Conservation (phyloP, 2,113 vertebrate species). For the Pantherophis guttatus region DNA sequence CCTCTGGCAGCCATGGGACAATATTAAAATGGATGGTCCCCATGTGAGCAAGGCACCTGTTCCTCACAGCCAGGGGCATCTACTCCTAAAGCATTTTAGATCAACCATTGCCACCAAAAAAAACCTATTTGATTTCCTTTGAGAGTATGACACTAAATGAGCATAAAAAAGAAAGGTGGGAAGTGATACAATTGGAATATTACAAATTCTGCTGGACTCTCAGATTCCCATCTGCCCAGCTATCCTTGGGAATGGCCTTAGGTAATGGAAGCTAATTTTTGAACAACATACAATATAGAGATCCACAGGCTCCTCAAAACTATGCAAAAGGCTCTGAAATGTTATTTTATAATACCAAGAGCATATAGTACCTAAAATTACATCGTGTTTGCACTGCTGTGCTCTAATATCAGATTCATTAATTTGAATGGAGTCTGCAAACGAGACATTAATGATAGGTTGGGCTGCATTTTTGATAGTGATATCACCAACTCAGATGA, state of each 20-base stretch:
- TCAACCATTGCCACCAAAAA: too few relatives aligned
- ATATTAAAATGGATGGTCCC: not conserved
- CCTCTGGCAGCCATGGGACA: not conserved
- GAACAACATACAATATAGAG: not conserved
- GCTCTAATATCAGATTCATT: not conserved
- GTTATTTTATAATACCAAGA: not conserved
- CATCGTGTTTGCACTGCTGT: not conserved
- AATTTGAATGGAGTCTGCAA: not conserved
- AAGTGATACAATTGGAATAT: too few relatives aligned
- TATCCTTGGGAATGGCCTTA: too few relatives aligned
- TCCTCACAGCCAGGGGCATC: not conserved
- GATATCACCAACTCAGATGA: not conserved
- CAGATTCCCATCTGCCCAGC: too few relatives aligned
- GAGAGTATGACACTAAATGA: too few relatives aligned
- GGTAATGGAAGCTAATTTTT: not conserved
- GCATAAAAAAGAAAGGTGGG: too few relatives aligned
- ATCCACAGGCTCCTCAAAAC: not conserved
- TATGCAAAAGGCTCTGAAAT: not conserved
- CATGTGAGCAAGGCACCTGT: not conserved
- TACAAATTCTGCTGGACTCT: too few relatives aligned
- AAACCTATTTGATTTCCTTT: too few relatives aligned
- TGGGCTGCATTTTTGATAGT: not conserved
- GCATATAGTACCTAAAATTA: not conserved
- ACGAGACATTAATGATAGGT: not conserved
- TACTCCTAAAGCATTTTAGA: too few relatives aligned